Evolutionary conservation across 2,113 vertebrate genomes (phyloP).

Genomic region (Mustela lutreola): DNA sequence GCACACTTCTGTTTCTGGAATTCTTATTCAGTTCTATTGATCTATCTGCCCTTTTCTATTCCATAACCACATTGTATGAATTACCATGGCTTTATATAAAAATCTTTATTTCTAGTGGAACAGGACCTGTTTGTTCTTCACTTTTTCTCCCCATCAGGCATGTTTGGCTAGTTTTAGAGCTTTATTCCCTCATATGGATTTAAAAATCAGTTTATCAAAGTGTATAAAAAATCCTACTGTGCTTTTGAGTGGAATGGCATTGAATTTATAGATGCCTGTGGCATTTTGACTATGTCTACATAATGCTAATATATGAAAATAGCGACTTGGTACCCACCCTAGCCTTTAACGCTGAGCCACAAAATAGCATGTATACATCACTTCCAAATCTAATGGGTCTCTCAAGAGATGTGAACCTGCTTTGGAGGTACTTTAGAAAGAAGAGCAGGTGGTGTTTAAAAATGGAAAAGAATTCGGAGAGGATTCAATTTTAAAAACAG

Average conservation of each 20-base stretch:
- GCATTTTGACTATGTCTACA: neutral
- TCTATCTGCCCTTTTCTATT: neutral
- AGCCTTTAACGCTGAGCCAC: slow-evolving; percentile 38
- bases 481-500: slow-evolving; percentile 76
- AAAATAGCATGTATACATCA: slow-evolving; percentile 42
- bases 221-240: slow-evolving; percentile 15
- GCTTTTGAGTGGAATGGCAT: slow-evolving; percentile 4
- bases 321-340: neutral
- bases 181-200: neutral
- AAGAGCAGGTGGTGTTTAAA: slow-evolving; percentile 79
- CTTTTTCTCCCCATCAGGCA: neutral
- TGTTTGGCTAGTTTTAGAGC: neutral
- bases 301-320: slow-evolving; percentile 26
- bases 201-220: slow-evolving; percentile 41
- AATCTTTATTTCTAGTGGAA: neutral
- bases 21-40: neutral
- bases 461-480: slow-evolving; percentile 74
- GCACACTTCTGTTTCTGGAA: neutral
- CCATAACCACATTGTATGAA: neutral
- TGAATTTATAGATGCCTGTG: neutral
- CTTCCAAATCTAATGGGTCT: slow-evolving; percentile 46
- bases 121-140: neutral
- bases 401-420: slow-evolving; percentile 67
- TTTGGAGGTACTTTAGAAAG: slow-evolving; percentile 66
- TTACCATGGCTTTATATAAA: neutral